phyloP scores from a whole-genome alignment of 2,113 vertebrate genomes.

The Hippocampus mohnikei region DNA sequence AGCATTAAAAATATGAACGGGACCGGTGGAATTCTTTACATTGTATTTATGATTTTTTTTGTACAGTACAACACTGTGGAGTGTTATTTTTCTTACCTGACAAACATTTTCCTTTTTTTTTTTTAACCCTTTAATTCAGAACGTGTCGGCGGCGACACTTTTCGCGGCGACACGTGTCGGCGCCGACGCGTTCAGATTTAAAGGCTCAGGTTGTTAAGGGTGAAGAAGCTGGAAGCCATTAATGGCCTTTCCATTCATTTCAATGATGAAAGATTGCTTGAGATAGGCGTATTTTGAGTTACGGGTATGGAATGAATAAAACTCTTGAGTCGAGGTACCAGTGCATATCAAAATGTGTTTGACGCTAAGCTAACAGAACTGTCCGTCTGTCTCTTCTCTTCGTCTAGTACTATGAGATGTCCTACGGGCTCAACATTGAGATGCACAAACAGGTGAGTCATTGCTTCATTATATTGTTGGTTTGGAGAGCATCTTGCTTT shows the following conservation, averaged over 20 bases:
- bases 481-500: background rate
- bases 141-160: no score
- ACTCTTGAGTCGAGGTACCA: background rate
- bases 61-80: no score
- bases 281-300: background rate
- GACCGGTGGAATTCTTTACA: no score
- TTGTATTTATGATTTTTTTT: no score
- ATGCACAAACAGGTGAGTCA: constrained; percentile 89
- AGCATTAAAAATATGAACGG: no score
- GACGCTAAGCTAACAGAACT: background rate
- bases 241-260: background rate
- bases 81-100: no score
- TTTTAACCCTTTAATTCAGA: no score
- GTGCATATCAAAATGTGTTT: background rate
- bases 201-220: no score
- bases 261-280: background rate
- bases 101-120: background rate
- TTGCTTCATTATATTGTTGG: background rate
- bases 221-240: no score
- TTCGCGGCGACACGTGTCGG: no score
- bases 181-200: no score
- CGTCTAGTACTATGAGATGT: constrained; percentile 77
- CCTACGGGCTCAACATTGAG: constrained; percentile 93
- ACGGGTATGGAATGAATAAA: background rate
- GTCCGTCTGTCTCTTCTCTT: background rate